A percentile compares a stretch with the other conserved stretches of the same genome.
phyloP scores from a whole-genome alignment of 2,888 invertebrate genomes.

The Polyommatus iphigenia region DNA sequence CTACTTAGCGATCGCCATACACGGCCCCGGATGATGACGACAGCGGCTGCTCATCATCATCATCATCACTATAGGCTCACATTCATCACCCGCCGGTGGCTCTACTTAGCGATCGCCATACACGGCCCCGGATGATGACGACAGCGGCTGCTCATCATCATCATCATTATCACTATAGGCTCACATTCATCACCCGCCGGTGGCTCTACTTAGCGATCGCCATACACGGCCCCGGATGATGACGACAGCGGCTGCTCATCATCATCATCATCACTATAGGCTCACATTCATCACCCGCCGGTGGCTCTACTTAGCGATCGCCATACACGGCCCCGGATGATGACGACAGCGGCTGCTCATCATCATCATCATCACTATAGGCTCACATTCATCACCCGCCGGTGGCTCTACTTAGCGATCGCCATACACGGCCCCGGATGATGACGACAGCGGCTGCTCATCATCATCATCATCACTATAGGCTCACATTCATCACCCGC shows the following conservation, averaged over 20 bases:
- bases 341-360: conserved; percentile 46
- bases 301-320: conserved; percentile 24
- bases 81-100: conserved; percentile 28
- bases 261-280: too few relatives aligned
- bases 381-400: too few relatives aligned
- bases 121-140: conserved; percentile 60
- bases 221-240: conserved; percentile 59
- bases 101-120: conserved; percentile 43
- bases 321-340: conserved; percentile 59
- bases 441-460: conserved; percentile 48
- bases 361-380: background rate
- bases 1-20: conserved; percentile 45
- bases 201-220: conserved; percentile 37
- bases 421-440: conserved; percentile 57
- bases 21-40: conserved; percentile 59
- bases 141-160: conserved; percentile 35
- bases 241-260: conserved; percentile 44
- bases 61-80: too few relatives aligned
- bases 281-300: too few relatives aligned
- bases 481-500: too few relatives aligned
- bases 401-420: conserved; percentile 17
- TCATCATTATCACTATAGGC: too few relatives aligned
- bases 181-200: too few relatives aligned
- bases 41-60: conserved; percentile 33
- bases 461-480: conserved; percentile 2